These are phyloP conservation scores for Umimayanthus kanabou DNA, from an alignment of 92 coral and sea anemone genomes.

Conservation along the genomic window DNA sequence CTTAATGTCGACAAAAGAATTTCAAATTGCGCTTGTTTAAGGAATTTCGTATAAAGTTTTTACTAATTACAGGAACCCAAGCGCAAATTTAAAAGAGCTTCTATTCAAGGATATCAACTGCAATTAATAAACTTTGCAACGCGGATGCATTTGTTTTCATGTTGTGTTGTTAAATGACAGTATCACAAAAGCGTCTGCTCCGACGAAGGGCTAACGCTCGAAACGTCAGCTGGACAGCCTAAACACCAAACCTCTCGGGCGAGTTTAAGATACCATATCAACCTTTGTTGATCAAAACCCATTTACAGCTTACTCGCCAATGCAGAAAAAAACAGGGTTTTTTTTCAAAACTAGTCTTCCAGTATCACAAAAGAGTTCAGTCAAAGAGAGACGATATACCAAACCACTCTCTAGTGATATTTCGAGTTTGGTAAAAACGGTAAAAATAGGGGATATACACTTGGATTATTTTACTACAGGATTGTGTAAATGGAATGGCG, in stretches of 20 bases:
- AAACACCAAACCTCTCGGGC: no score
- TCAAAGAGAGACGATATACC: not conserved
- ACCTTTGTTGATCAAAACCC: no score
- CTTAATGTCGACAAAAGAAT: slow-evolving; percentile 36
- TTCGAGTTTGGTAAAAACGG: not conserved
- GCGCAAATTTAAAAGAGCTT: not conserved
- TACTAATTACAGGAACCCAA: slow-evolving; percentile 28
- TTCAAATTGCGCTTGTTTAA: slow-evolving; percentile 37
- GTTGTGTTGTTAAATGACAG: not conserved
- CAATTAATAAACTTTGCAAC: not conserved
- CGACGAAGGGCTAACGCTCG: no score
- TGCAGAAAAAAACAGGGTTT: no score
- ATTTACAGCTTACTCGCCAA: no score
- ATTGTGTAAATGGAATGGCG: not conserved
- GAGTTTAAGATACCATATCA: no score
- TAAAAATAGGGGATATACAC: not conserved
- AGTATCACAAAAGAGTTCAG: not conserved
- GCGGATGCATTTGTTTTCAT: not conserved
- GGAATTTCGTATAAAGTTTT: slow-evolving; percentile 11
- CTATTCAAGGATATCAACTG: not conserved
- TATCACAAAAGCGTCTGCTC: not conserved
- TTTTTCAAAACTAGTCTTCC: not conserved
- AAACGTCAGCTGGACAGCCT: no score
- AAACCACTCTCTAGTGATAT: not conserved
- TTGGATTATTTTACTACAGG: not conserved